Evolutionary conservation across 2,797 vertebrate genomes (phyloP).

Genomic region (Gambusia yucatana): DNA sequence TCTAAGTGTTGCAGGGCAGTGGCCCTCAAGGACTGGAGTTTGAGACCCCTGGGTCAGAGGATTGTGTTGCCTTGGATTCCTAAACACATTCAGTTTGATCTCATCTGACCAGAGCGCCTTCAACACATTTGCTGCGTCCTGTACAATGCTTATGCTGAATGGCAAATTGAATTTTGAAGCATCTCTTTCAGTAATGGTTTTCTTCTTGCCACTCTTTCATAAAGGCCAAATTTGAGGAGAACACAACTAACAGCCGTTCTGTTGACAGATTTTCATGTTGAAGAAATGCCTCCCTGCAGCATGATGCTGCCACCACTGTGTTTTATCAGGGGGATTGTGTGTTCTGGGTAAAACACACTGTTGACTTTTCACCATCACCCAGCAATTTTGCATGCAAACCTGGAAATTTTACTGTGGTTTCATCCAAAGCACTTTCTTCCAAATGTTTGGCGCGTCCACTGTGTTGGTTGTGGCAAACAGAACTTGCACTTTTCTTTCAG

Average conservation of each 20-base stretch:
- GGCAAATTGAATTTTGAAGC: background rate
- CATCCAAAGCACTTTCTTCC: background rate
- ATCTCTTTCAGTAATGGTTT: background rate
- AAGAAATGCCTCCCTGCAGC: background rate
- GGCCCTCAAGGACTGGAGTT: no score
- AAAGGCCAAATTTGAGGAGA: background rate
- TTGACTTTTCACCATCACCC: background rate
- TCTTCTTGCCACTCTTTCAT: background rate
- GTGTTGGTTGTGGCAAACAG: background rate
- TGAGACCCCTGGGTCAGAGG: background rate
- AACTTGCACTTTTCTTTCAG: background rate
- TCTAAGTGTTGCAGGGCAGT: no score
- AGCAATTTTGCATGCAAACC: background rate
- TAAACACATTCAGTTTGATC: background rate
- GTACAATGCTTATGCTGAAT: background rate
- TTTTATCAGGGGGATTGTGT: background rate
- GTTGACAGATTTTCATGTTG: background rate
- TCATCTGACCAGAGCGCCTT: background rate
- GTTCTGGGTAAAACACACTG: background rate
- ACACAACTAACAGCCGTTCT: background rate
- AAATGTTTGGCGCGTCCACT: background rate
- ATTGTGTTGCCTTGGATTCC: background rate
- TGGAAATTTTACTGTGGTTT: background rate
- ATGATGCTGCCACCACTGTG: background rate
- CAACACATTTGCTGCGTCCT: background rate